Evolutionary conservation across 2,113 vertebrate genomes (phyloP).

Genomic region (Orthonyx spaldingii): DNA sequence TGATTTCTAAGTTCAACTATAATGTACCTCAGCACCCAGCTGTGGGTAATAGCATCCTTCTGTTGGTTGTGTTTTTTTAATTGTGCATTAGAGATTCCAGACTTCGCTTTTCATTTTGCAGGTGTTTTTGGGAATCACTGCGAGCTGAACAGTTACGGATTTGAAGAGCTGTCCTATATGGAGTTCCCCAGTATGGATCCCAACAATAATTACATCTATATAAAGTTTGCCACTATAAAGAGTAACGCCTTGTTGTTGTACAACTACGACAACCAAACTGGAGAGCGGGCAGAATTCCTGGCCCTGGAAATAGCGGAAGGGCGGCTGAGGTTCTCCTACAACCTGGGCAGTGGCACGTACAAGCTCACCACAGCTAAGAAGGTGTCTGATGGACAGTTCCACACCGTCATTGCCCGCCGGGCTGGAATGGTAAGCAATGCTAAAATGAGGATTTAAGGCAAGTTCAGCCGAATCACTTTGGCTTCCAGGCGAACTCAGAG

Average conservation of each 20-base stretch:
- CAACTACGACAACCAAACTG: slow-evolving; percentile 94
- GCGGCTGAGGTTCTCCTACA: slow-evolving; percentile 90
- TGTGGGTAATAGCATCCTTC: neutral
- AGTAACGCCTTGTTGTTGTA: slow-evolving; percentile 88
- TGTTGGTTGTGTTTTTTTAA: neutral
- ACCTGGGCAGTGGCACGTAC: slow-evolving; percentile 88
- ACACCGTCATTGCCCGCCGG: slow-evolving; percentile 92
- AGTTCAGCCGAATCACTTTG: neutral
- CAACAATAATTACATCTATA: slow-evolving; percentile 97
- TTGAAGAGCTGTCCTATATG: slow-evolving; percentile 96
- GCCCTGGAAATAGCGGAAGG: slow-evolving; percentile 89
- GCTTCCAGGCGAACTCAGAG: neutral
- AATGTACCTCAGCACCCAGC: neutral
- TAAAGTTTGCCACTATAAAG: slow-evolving; percentile 94
- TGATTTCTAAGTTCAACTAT: neutral
- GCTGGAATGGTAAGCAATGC: slow-evolving; percentile 88
- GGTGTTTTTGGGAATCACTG: slow-evolving; percentile 98
- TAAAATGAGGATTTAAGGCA: neutral
- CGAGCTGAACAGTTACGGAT: slow-evolving; percentile 95
- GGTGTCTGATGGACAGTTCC: slow-evolving; percentile 94
- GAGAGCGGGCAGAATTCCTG: slow-evolving; percentile 91
- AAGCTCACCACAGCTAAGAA: slow-evolving; percentile 88
- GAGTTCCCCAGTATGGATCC: slow-evolving; percentile 96
- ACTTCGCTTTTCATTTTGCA: slow-evolving; percentile 50
- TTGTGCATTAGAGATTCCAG: neutral